Conservation (phyloP, 1,140 invertebrate species). For the Ceratosolen solmsi region DNA sequence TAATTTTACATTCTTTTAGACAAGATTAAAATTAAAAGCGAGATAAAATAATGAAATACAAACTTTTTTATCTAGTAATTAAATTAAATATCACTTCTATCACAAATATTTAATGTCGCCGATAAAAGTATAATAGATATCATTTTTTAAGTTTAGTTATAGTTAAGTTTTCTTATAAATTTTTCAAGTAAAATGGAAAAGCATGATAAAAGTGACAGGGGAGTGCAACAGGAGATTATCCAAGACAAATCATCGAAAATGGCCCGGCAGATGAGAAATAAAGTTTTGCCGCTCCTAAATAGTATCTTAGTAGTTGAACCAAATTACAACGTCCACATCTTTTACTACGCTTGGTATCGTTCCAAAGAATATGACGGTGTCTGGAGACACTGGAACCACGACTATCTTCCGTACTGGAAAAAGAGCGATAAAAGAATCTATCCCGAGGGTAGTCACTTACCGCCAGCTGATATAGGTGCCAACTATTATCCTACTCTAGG, state of each 20-base stretch:
- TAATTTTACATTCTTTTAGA: too few relatives aligned
- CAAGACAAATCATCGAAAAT: slow-evolving; percentile 56
- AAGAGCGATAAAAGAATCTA: slow-evolving; percentile 69
- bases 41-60: too few relatives aligned
- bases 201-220: slow-evolving; percentile 58
- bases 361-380: slow-evolving; percentile 67
- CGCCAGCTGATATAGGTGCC: slow-evolving; percentile 71
- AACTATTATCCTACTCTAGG: slow-evolving; percentile 73
- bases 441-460: slow-evolving; percentile 69
- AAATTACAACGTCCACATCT: slow-evolving; percentile 73
- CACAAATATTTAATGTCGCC: too few relatives aligned
- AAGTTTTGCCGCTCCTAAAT: slow-evolving; percentile 58
- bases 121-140: too few relatives aligned
- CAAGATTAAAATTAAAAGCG: too few relatives aligned
- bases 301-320: slow-evolving; percentile 58
- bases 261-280: slow-evolving; percentile 62
- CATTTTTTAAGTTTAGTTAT: too few relatives aligned
- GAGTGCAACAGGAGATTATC: slow-evolving; percentile 58
- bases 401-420: slow-evolving; percentile 71
- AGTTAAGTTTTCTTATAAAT: not conserved
- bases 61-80: too few relatives aligned
- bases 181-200: slow-evolving; percentile 46
- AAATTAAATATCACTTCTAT: too few relatives aligned
- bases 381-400: slow-evolving; percentile 74
- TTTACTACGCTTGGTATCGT: slow-evolving; percentile 75